These are phyloP conservation scores for Caenorhabditis doughertyi DNA, from an alignment of 2,888 invertebrate genomes.

Conservation along the genomic window DNA sequence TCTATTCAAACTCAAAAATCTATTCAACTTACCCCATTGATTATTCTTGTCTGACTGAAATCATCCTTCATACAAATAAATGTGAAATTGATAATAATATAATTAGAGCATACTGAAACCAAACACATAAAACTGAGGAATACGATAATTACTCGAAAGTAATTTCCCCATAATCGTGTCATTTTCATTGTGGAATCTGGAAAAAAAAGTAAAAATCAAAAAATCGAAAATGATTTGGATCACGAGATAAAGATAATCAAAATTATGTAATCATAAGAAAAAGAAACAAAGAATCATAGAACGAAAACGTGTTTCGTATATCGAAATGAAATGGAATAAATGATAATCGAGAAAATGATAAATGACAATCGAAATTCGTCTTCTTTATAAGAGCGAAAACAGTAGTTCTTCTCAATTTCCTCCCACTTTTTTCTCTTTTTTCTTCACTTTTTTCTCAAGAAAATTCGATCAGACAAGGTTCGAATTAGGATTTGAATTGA, in stretches of 20 bases:
- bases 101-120: constrained; percentile 73
- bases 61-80: constrained; percentile 76
- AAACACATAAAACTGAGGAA: constrained; percentile 68
- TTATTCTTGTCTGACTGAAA: constrained; percentile 25
- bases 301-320: constrained; percentile 20
- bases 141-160: constrained; percentile 68
- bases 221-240: background rate
- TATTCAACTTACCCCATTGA: constrained; percentile 48
- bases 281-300: constrained; percentile 40
- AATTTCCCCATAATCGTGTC: constrained; percentile 49
- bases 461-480: constrained; percentile 8
- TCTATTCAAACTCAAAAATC: background rate
- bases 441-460: background rate
- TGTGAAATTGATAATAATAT: constrained; percentile 75
- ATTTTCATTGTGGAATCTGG: background rate
- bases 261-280: constrained; percentile 22
- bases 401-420: background rate
- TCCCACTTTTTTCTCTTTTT: background rate
- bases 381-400: constrained; percentile 1
- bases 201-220: background rate
- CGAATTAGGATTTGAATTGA: background rate
- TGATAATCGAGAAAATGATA: constrained; percentile 35
- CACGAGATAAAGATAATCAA: constrained; percentile 13
- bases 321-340: constrained; percentile 11
- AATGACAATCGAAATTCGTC: constrained; percentile 13